Percentiles rank a stretch among this genome's conserved stretches.
Conservation (phyloP, 2,888 invertebrate species). For the Dicyrtomina minuta region DNA sequence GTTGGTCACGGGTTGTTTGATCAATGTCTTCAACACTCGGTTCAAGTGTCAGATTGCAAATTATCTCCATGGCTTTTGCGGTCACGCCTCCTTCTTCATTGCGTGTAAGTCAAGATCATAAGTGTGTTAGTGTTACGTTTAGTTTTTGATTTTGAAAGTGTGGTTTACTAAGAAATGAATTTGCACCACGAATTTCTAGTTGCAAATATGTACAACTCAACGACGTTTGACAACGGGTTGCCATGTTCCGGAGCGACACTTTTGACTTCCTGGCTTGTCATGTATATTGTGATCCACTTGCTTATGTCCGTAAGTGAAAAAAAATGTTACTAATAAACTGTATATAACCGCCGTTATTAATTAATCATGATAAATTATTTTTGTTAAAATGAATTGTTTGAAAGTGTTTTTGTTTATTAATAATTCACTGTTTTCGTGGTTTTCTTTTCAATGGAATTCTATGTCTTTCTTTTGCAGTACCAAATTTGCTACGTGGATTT, state of each 20-base stretch:
- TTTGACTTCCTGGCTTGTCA: slow-evolving; percentile 18
- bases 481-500: slow-evolving; percentile 44
- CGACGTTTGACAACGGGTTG: neutral
- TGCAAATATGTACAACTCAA: neutral
- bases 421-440: no score
- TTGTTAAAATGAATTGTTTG: neutral
- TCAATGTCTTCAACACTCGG: neutral
- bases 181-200: no score
- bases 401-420: neutral
- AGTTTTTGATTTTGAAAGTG: neutral
- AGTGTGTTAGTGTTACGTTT: neutral
- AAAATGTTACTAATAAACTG: neutral
- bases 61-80: neutral
- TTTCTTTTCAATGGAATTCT: no score
- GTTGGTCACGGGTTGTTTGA: neutral
- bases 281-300: slow-evolving; percentile 29
- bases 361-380: neutral
- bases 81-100: neutral
- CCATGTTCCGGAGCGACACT: slow-evolving; percentile 8
- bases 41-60: neutral
- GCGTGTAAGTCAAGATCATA: neutral
- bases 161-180: neutral
- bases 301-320: slow-evolving; percentile 39
- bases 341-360: neutral
- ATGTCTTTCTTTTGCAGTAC: slow-evolving; percentile 32